Evolutionary conservation across 64 coral and sea anemone genomes (phyloP), one percentile per base, ranked within the genome.

Genomic region (Platygyra sinensis): DNA sequence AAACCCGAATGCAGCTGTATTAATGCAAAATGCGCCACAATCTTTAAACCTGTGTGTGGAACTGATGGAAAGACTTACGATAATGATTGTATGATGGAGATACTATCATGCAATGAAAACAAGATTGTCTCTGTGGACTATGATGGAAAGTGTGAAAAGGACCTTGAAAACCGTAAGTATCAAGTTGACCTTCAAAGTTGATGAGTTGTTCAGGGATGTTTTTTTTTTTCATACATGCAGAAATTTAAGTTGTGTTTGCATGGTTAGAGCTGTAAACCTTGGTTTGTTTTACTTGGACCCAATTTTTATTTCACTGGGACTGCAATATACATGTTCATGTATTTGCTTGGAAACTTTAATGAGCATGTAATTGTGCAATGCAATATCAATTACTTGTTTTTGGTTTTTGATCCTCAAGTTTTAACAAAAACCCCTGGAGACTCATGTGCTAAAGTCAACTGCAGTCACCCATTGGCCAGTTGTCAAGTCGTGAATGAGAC

Each of bases 61-160:
- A 76, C 87, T 31, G 87, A 94, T 72, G 79, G 87, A 6, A 20
- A 94, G 60, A 94, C 78, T 11, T 94, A 94, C 30, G 33, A 78
- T 33, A 94, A 75, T 33, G 54, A 27, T 50, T 89, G 87, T 42
- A 85, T 60, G n/a, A 89, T 94, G 92, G 74, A 89, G 15, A 17
- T 38, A 20, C 46, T 72, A 6, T 38, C 74, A 74, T 94, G 92
- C 77, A n/a, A 78, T 59, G 76, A 29, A 59, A 72, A 72, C 69
- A 90, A 80, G 77, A 46, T 82, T 28, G 62, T 93, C 8, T 83
- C 51, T 24, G 86, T 89, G 25, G 62, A 62, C 9, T 72, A 82
- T 13, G 12, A 65, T 42, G 92, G 92, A 57, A 32, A 65, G 17
- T 83, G 80, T 24, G 36, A 65, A n/a, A 14, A 64, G 22, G 18